Percentiles rank a stretch among this genome's conserved stretches.
These are phyloP conservation scores for human DNA, from an alignment of 2,113 vertebrate genomes.

Conservation along the genomic window GRCh38 chr11:16611001-16611500, in stretches of 20 bases:
- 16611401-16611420: conserved; percentile 57
- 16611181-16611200: conserved; percentile 73
- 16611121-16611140: conserved; percentile 72
- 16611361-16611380: conserved; percentile 66
- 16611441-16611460: conserved; percentile 78
- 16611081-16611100: conserved; percentile 54
- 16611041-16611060: conserved; percentile 67
- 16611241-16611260: conserved; percentile 67
- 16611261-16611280: conserved; percentile 62
- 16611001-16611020: not conserved
- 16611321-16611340: conserved; percentile 68
- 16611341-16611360: conserved; percentile 58
- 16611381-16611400: conserved; percentile 59
- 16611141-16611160: conserved; percentile 67
- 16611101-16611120: conserved; percentile 64
- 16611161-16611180: conserved; percentile 58
- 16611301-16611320: conserved; percentile 49
- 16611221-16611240: conserved; percentile 66
- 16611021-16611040: conserved; percentile 79
- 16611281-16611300: conserved; percentile 62
- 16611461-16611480: conserved; percentile 76
- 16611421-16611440: conserved; percentile 49
- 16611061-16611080: conserved; percentile 50
- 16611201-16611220: conserved; percentile 80
- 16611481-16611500: conserved; percentile 77